Evolutionary conservation across 2,888 invertebrate species (phyloP).

Genomic region (Sinopyrophorus schimmeli): DNA sequence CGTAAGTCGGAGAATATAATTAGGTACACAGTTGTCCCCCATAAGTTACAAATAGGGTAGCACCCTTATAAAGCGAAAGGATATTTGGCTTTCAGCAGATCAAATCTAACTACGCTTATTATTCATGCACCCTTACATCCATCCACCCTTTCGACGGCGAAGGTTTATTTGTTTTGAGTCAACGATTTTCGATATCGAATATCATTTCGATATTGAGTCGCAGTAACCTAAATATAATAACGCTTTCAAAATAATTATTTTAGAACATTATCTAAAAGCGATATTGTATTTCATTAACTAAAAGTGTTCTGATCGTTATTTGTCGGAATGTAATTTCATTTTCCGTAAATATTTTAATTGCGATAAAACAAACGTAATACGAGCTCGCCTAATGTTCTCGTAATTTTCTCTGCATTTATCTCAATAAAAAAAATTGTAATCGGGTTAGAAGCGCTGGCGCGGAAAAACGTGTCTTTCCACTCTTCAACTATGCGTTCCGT

Average conservation of each 20-base stretch:
- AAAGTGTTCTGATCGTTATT: no score
- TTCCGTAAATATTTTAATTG: slow-evolving; percentile 2
- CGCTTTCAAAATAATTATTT: slow-evolving; percentile 7
- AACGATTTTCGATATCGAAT: slow-evolving; percentile 24
- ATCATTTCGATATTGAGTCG: slow-evolving; percentile 14
- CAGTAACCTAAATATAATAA: slow-evolving; percentile 2
- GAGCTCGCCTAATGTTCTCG: slow-evolving; percentile 7
- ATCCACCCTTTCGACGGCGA: slow-evolving; percentile 7
- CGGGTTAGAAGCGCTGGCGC: slow-evolving; percentile 13
- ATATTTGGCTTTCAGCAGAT: slow-evolving; percentile 27
- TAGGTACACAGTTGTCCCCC: slow-evolving; percentile 17
- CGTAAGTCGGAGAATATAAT: slow-evolving; percentile 20
- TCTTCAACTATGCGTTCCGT: slow-evolving; percentile 8
- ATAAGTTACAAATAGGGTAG: slow-evolving; percentile 25
- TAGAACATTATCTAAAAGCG: slow-evolving; percentile 4
- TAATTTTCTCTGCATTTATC: slow-evolving; percentile 10
- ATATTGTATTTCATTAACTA: slow-evolving; percentile 3
- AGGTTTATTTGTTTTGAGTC: slow-evolving; percentile 23
- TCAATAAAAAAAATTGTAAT: slow-evolving; percentile 18
- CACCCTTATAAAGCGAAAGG: slow-evolving; percentile 27
- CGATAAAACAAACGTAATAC: background rate
- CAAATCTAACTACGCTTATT: slow-evolving; percentile 28
- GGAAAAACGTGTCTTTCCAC: slow-evolving; percentile 16
- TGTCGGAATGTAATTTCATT: slow-evolving; percentile 3
- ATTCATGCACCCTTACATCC: slow-evolving; percentile 25